Conservation (phyloP, 2,797 vertebrate genomes). For the Harpagifer antarcticus region DNA sequence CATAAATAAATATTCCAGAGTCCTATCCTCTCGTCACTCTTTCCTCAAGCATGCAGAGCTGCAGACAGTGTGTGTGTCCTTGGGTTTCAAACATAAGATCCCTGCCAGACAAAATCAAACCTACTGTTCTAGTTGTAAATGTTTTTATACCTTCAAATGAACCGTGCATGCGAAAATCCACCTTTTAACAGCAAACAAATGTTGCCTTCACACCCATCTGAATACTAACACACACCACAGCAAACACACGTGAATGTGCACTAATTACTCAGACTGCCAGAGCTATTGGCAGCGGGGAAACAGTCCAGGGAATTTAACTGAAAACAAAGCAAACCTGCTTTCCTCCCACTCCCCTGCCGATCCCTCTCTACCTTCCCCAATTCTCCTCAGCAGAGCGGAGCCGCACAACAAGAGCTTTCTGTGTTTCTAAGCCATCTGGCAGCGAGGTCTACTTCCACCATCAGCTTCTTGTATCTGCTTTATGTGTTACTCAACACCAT, state of each 20-base stretch:
- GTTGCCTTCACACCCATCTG: constrained; percentile 31
- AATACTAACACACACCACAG: constrained; percentile 36
- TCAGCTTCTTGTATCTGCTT: constrained; percentile 26
- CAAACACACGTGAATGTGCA: constrained; percentile 48
- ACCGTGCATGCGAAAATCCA: constrained; percentile 9
- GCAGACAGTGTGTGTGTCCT: constrained; percentile 59
- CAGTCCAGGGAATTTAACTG: constrained; percentile 70
- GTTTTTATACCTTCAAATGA: constrained; percentile 43
- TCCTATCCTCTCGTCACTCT: constrained; percentile 5
- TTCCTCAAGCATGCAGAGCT: constrained; percentile 23
- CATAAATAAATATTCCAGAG: constrained; percentile 10
- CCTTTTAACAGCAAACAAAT: constrained; percentile 47
- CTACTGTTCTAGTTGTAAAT: constrained; percentile 46
- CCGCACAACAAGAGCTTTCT: constrained; percentile 43
- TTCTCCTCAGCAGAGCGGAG: constrained; percentile 57
- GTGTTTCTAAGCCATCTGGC: constrained; percentile 73
- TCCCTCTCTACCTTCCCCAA: constrained; percentile 47
- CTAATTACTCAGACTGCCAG: constrained; percentile 64
- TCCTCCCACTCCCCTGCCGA: constrained; percentile 56
- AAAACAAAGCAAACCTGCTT: constrained; percentile 72
- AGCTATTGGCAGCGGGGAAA: constrained; percentile 63
- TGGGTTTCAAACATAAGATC: constrained; percentile 58
- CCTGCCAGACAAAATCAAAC: constrained; percentile 57
- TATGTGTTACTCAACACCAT: not conserved
- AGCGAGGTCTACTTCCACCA: constrained; percentile 36